Evolutionary conservation across 2,113 vertebrate species (phyloP).

Genomic region (Chloropsis cyanopogon): DNA sequence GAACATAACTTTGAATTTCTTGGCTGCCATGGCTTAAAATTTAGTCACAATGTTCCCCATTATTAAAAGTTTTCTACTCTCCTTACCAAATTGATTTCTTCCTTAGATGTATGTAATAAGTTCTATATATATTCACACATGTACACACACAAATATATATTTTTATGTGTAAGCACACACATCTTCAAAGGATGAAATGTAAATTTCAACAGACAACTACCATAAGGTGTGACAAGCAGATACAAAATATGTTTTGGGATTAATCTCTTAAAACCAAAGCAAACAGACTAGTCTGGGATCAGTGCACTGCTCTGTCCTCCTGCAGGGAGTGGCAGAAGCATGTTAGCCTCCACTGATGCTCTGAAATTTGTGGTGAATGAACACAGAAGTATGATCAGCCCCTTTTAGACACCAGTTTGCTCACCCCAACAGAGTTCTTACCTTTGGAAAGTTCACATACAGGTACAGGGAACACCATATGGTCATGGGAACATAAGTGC

Average conservation of each 20-base stretch:
- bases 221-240: not conserved
- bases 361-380: not conserved
- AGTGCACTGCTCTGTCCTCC: not conserved
- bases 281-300: not conserved
- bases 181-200: not conserved
- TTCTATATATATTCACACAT: not conserved
- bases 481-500: not conserved
- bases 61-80: not conserved
- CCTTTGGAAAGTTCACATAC: not conserved
- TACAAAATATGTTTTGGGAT: not conserved
- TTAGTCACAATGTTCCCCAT: not conserved
- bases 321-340: not conserved
- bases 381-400: not conserved
- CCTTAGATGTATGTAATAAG: not conserved
- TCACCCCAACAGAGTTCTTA: not conserved
- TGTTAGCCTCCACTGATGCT: not conserved
- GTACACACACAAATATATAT: not conserved
- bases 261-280: not conserved
- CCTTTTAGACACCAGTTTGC: not conserved
- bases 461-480: not conserved
- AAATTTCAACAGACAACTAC: not conserved
- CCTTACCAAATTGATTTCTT: not conserved
- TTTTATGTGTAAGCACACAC: not conserved
- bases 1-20: conserved; percentile 19
- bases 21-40: not conserved